Base-by-base conservation (phyloP, 1,140 invertebrate species). In the Drosophila suzukii region DNA sequence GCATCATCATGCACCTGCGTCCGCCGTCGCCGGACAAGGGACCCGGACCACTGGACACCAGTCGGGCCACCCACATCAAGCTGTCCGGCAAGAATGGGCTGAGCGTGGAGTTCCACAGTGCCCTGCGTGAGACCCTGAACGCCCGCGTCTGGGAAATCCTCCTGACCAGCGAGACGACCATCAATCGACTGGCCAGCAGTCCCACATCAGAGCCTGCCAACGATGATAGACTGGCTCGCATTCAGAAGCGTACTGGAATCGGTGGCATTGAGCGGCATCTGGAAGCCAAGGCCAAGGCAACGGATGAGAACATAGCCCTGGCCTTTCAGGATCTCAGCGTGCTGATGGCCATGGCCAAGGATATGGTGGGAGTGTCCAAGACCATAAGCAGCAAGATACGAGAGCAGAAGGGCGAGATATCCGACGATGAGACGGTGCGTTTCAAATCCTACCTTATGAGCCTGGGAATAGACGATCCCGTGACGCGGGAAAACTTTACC, bases 361-460 rank as follows among this genome's bases (percentile, higher is more conserved):
- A 99, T 73, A 99, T 99, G 98, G 98, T 99, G 17, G 92, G 94
- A 3, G 93, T 99, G 75, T 97, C 98, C 0, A 98, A 97, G 92
- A 97, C 94, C 65, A 99, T 99, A 88, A 98, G 98, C 41, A 95
- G 95, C 60, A 98, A 98, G 95, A 98, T 99, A 81, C 93, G 97
- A 94, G 97, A 98, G 81, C 97, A 97, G 90, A 97, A 99, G 94
- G 98, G 98, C 30, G 97, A 98, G 88, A 98, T 99, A 72, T 98
- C 97, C 11, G 98, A 99, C 92, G 98, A 99, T 94, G 99, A 99
- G 93, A 99, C 98, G 8, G 94, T 99, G 13, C 95, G 96, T 77
- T 99, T 99, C 86, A 99, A 99, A 92, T 97, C 98, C 0, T 98
- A 99, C 91, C 93, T 99, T 41, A 94, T 99, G 92, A 99, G 98